These are phyloP conservation scores for Sinohyriopsis cumingii DNA, from an alignment of 2,888 invertebrate species.

Conservation along the genomic window DNA sequence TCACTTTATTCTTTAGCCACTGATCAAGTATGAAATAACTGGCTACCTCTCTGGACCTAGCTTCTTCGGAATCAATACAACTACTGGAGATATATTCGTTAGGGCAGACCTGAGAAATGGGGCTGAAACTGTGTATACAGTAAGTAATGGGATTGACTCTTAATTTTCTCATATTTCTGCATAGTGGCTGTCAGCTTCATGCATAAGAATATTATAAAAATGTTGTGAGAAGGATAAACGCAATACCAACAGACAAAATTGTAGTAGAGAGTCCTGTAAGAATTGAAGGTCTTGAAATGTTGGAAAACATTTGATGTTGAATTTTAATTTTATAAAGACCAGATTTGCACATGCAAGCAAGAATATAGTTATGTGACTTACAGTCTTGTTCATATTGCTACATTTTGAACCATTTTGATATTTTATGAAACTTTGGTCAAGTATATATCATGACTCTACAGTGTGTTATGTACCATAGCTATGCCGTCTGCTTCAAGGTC, in stretches of 20 bases:
- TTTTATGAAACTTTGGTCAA: too few species aligned
- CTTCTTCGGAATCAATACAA: conserved; percentile 51
- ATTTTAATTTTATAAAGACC: conserved; percentile 20
- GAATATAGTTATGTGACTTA: background rate
- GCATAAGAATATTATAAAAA: too few species aligned
- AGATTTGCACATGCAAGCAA: conserved; percentile 43
- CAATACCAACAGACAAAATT: too few species aligned
- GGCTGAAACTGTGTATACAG: conserved; percentile 41
- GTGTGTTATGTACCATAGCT: too few species aligned
- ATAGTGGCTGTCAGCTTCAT: too few species aligned
- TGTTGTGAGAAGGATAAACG: too few species aligned
- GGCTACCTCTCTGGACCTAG: conserved; percentile 51
- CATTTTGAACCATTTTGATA: too few species aligned
- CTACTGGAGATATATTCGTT: conserved; percentile 40
- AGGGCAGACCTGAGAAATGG: conserved; percentile 44
- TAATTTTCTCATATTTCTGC: too few species aligned
- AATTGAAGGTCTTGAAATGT: background rate
- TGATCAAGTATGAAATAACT: conserved; percentile 40
- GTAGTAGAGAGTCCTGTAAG: background rate
- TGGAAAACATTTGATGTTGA: background rate
- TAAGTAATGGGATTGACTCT: conserved; percentile 19
- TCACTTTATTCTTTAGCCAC: conserved; percentile 5
- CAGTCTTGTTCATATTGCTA: background rate
- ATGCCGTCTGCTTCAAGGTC: too few species aligned
- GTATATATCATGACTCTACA: too few species aligned